Evolutionary conservation across 2,113 vertebrate species (phyloP).

Genomic region (Marmota monax): DNA sequence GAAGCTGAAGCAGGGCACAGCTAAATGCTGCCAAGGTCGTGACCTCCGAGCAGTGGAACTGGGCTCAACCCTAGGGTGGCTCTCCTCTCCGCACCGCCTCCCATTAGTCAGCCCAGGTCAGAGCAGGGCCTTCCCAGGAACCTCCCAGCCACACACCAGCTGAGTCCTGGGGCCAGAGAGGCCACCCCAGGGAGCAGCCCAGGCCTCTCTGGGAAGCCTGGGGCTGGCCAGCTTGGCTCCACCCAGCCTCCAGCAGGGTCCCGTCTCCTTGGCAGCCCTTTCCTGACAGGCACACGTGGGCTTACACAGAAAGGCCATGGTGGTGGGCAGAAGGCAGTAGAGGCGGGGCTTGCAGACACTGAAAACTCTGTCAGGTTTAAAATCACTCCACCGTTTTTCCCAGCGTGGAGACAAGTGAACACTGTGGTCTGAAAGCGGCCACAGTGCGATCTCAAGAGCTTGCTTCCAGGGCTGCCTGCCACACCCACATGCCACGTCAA

Average conservation of each 20-base stretch:
- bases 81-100: no score
- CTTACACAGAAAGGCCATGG: accelerated
- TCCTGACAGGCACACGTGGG: accelerated
- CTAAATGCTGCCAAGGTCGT: no score
- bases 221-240: not conserved
- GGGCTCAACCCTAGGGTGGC: not conserved
- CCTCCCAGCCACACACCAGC: accelerated
- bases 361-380: not conserved
- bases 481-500: not conserved
- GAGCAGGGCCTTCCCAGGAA: no score
- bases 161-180: accelerated
- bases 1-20: not conserved
- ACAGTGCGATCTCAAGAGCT: accelerated
- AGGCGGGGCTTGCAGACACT: not conserved
- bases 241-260: not conserved
- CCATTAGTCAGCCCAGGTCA: accelerated
- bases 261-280: not conserved
- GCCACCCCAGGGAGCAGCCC: accelerated
- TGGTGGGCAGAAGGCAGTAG: not conserved
- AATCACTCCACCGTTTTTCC: not conserved
- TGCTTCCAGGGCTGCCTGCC: accelerated
- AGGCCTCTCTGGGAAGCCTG: accelerated
- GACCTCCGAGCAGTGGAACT: not conserved
- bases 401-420: accelerated
- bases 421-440: accelerated